Conservation (phyloP, 2,797 vertebrate genomes). For the Bucorvus abyssinicus region DNA sequence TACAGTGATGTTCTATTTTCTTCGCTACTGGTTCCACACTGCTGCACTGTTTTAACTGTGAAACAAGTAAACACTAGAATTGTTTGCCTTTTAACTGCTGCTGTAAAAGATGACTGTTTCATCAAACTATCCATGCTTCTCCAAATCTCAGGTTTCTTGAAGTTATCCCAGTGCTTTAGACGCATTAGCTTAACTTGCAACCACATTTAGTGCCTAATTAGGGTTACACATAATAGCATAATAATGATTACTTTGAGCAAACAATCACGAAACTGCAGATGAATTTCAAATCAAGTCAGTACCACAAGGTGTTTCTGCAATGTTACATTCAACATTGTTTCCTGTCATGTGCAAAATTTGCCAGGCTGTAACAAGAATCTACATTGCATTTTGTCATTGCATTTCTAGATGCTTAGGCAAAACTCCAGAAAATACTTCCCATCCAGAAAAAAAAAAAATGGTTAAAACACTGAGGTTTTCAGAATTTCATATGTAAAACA, state of each 20-base stretch:
- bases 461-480: background rate
- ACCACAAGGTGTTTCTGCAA: background rate
- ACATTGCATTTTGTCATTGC: background rate
- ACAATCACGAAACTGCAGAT: background rate
- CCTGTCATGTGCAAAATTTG: background rate
- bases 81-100: background rate
- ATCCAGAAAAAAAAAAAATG: background rate
- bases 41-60: too few species aligned
- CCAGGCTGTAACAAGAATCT: background rate
- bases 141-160: background rate
- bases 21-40: background rate
- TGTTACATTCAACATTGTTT: background rate
- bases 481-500: background rate
- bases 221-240: background rate
- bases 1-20: background rate
- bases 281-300: background rate
- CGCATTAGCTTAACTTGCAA: background rate
- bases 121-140: background rate
- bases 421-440: background rate
- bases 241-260: background rate
- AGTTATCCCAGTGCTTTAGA: background rate
- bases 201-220: background rate
- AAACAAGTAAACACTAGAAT: background rate
- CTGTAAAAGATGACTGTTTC: background rate
- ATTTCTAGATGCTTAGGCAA: background rate